Base-by-base conservation (phyloP, 2,888 invertebrate genomes). In the Nymphalis polychloros region DNA sequence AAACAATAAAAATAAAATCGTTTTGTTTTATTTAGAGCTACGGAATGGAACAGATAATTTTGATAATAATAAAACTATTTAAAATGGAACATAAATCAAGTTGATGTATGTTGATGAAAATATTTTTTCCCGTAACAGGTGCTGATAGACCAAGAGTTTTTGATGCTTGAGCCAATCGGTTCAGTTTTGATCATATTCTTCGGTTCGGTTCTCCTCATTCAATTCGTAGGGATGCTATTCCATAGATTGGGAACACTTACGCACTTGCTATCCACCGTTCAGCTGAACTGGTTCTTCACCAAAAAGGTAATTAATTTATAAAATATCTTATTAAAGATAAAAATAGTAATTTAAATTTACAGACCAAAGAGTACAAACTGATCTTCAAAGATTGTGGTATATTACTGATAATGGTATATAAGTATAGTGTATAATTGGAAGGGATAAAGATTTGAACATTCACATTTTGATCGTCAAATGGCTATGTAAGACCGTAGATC, bases 141-240 rank as follows among this genome's bases (percentile, higher is more conserved):
- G 17, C 94, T 94, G 75, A 95, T 98, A 69, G 93, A 95, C 0
- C 97, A 97, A 85, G 97, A 97, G 79, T 97, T 97, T 83, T 92
- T 98, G 20, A 97, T 97, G 90, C 88, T 98, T 84, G 98, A 99
- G 87, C 98, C 98, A 0, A 98, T 98, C 75, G 97, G 99, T 85
- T 94, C 99, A 27, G 96, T 99, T 19, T 98, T 99, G 85, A 96
- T 99, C 71, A 95, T 98, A 85, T 98, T 99, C 94, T 99, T 99
- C 92, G 98, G 98, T 8, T 92, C 97, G 59, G 98, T 99, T 89
- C 94, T 99, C 89, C 85, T 97, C 20, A 96, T 99, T 72, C 99
- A 99, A 93, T 99, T 99, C 90, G 93, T 95, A 20, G 99, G 98
- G 63, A 99, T 99, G 99, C 89, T 99, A 92, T 96, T 98, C 93